Conservation (phyloP, 2,888 invertebrate genomes). For the Pantelozetes paolii region DNA sequence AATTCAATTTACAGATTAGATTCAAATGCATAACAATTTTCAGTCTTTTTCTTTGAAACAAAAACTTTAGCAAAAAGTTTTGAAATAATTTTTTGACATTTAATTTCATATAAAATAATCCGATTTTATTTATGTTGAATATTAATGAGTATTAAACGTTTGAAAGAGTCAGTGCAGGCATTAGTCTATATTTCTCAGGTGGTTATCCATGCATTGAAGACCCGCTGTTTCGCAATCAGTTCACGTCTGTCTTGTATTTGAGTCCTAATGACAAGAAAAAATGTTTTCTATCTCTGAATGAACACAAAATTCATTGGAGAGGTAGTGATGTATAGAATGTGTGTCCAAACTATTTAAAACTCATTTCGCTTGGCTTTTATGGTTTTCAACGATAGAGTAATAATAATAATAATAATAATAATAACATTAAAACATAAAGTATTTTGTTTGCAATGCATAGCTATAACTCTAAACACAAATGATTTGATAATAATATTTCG, state of each 20-base stretch:
- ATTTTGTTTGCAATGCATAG: too few relatives aligned
- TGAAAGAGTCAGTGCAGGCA: neutral
- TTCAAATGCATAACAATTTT: neutral
- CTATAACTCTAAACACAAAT: neutral
- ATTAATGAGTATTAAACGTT: neutral
- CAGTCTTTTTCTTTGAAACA: neutral
- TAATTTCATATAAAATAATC: too few relatives aligned
- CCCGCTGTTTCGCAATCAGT: slow-evolving; percentile 20
- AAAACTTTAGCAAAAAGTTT: neutral
- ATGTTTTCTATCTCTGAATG: slow-evolving; percentile 1
- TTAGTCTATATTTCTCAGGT: slow-evolving; percentile 6
- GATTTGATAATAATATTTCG: slow-evolving; percentile 19
- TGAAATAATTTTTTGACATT: neutral
- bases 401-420: too few relatives aligned
- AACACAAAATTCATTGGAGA: slow-evolving; percentile 4
- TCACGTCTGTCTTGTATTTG: slow-evolving; percentile 19
- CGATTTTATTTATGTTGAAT: too few relatives aligned
- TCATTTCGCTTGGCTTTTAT: neutral
- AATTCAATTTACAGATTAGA: neutral
- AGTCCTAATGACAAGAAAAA: slow-evolving; percentile 26
- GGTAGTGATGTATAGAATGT: neutral
- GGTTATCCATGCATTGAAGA: slow-evolving; percentile 19
- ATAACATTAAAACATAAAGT: neutral
- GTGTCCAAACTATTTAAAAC: slow-evolving; percentile 9
- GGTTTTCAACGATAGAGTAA: slow-evolving; percentile 5